Conservation (phyloP, 2,888 invertebrate species). For the Thymelicus lineola region DNA sequence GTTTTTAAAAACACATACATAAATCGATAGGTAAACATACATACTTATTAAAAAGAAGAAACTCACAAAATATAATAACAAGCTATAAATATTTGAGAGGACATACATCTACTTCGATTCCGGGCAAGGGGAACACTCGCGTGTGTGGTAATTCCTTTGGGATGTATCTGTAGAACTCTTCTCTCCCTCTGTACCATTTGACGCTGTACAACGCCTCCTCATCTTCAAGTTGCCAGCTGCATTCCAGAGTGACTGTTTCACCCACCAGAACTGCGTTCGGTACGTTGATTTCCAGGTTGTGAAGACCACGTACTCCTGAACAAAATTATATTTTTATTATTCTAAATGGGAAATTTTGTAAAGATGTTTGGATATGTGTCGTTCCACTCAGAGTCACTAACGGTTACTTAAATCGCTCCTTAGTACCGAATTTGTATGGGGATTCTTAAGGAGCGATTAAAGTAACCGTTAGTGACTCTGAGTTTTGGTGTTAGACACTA, state of each 20-base stretch:
- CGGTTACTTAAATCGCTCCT: no score
- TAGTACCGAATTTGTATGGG: no score
- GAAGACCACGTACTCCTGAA: conserved; percentile 86
- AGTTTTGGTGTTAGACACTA: no score
- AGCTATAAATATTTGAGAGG: conserved; percentile 25
- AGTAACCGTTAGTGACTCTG: no score
- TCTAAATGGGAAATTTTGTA: no score
- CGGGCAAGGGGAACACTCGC: conserved; percentile 88
- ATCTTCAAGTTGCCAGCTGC: conserved; percentile 90
- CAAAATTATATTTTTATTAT: conserved; percentile 33
- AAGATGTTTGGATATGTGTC: no score
- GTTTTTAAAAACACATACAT: no score
- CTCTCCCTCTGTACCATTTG: conserved; percentile 92
- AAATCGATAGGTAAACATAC: no score
- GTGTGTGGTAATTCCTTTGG: conserved; percentile 92
- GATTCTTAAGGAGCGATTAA: no score
- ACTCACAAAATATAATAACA: not conserved
- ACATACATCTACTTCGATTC: conserved; percentile 91
- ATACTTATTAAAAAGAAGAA: no score
- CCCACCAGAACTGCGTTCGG: conserved; percentile 90
- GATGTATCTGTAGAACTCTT: conserved; percentile 92
- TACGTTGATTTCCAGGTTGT: conserved; percentile 89
- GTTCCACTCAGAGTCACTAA: no score
- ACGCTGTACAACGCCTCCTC: conserved; percentile 90
- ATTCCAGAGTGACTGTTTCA: conserved; percentile 90